Conservation (phyloP, 2,888 invertebrate species). For the Lepidocyrtinus sp. region DNA sequence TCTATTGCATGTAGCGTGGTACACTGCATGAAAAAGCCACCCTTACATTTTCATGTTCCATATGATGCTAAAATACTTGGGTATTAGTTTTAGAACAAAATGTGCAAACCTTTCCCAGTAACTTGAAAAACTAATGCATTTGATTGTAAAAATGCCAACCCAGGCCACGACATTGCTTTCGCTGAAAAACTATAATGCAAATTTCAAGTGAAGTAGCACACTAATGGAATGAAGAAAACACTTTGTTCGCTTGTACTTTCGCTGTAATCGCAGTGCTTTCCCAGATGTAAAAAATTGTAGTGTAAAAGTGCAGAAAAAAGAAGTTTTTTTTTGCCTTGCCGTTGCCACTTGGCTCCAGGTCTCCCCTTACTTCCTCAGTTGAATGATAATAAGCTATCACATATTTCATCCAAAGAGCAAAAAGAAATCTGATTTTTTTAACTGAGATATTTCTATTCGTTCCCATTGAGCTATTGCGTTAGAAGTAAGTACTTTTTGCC, state of each 20-base stretch:
- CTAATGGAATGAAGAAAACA: conserved; percentile 4
- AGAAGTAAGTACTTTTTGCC: conserved; percentile 1
- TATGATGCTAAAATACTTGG: not conserved
- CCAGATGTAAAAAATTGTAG: not conserved
- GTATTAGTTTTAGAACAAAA: not conserved
- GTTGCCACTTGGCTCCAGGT: not conserved
- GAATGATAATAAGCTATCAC: conserved; percentile 42
- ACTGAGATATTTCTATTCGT: no score
- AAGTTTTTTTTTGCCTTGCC: conserved; percentile 4
- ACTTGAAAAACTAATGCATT: no score
- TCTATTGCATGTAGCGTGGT: no score
- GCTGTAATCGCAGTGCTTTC: not conserved
- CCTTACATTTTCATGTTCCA: not conserved
- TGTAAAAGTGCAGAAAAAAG: conserved; percentile 1
- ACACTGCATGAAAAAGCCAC: no score
- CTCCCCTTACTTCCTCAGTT: not conserved
- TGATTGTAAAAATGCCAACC: not conserved
- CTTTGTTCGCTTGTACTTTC: not conserved
- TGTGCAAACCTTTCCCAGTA: not conserved
- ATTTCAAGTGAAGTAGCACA: not conserved
- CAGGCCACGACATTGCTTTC: not conserved
- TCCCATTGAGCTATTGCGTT: no score
- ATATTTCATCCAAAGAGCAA: conserved; percentile 27
- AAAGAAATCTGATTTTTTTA: conserved; percentile 6
- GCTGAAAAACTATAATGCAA: not conserved